Percentiles rank a stretch among this genome's conserved stretches.
phyloP scores from a whole-genome alignment of 2,888 invertebrate genomes.

The Sialis lutaria region DNA sequence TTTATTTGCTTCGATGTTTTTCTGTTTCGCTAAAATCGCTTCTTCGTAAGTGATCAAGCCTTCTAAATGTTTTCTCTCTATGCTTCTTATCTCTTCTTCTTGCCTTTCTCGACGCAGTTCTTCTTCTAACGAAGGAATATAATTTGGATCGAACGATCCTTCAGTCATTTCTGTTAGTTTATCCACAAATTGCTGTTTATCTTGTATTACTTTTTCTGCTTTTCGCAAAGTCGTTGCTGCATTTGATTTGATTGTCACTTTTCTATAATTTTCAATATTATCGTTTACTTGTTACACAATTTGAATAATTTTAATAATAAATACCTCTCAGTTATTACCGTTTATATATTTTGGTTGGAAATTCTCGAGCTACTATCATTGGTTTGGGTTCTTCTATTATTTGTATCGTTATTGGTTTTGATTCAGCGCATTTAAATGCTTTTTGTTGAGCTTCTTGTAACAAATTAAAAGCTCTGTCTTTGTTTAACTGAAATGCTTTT shows the following conservation, averaged over 20 bases:
- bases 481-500: slow-evolving; percentile 13
- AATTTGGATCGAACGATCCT: slow-evolving; percentile 26
- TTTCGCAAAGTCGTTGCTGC: slow-evolving; percentile 32
- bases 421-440: slow-evolving; percentile 13
- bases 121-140: slow-evolving; percentile 27
- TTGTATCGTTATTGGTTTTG: slow-evolving; percentile 7
- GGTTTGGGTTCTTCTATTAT: slow-evolving; percentile 5
- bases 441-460: slow-evolving; percentile 14
- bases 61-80: slow-evolving; percentile 38
- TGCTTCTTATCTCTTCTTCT: slow-evolving; percentile 30
- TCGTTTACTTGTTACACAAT: neutral
- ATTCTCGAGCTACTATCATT: slow-evolving; percentile 6
- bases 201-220: slow-evolving; percentile 29
- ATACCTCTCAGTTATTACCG: slow-evolving; percentile 5
- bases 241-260: slow-evolving; percentile 26
- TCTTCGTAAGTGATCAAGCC: slow-evolving; percentile 40
- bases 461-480: slow-evolving; percentile 12
- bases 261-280: neutral
- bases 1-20: slow-evolving; percentile 28
- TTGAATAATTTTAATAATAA: neutral
- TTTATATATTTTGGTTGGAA: slow-evolving; percentile 9
- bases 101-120: slow-evolving; percentile 28
- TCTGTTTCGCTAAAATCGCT: slow-evolving; percentile 35
- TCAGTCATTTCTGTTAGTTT: slow-evolving; percentile 31
- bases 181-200: slow-evolving; percentile 29